A percentile compares a stretch with the other conserved stretches of the same genome.
Evolutionary conservation across 2,113 vertebrate genomes (phyloP).

Genomic region (Chionodraco myersi): DNA sequence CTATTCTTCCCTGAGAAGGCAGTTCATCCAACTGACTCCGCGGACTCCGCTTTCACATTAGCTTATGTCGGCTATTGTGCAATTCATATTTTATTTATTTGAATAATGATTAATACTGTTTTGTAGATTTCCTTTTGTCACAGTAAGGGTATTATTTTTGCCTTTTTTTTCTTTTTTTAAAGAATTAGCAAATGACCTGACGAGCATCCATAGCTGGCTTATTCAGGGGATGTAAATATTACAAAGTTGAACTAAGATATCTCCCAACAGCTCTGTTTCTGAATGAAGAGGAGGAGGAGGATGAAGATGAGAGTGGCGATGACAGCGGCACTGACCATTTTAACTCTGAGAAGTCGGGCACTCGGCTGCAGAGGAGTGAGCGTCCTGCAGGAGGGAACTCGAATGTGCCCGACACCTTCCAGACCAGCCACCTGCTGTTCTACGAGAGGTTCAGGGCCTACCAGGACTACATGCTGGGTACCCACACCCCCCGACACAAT

Average conservation of each 20-base stretch:
- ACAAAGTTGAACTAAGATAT: not conserved
- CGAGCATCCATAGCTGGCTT: too few relatives aligned
- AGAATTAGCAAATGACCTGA: too few relatives aligned
- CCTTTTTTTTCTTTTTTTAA: too few relatives aligned
- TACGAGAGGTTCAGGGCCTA: constrained; percentile 94
- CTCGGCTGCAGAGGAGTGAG: constrained; percentile 79
- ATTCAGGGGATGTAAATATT: too few relatives aligned
- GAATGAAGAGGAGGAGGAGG: constrained; percentile 63
- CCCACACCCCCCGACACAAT: not conserved
- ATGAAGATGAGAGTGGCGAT: constrained; percentile 50
- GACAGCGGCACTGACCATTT: constrained; percentile 84
- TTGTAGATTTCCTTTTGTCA: too few relatives aligned
- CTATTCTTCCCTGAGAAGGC: too few relatives aligned
- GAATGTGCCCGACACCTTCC: constrained; percentile 88
- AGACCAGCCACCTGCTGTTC: constrained; percentile 89
- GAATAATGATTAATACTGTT: too few relatives aligned
- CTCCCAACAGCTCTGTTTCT: constrained; percentile 72
- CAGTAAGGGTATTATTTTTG: too few relatives aligned
- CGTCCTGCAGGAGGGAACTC: constrained; percentile 60
- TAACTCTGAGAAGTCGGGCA: constrained; percentile 71
- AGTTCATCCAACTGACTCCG: too few relatives aligned
- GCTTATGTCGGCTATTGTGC: too few relatives aligned
- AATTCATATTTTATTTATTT: too few relatives aligned
- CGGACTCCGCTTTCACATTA: too few relatives aligned
- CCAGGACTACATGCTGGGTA: constrained; percentile 96